Base-by-base conservation (phyloP, 1,140 invertebrate genomes). In the Ylistrum balloti region DNA sequence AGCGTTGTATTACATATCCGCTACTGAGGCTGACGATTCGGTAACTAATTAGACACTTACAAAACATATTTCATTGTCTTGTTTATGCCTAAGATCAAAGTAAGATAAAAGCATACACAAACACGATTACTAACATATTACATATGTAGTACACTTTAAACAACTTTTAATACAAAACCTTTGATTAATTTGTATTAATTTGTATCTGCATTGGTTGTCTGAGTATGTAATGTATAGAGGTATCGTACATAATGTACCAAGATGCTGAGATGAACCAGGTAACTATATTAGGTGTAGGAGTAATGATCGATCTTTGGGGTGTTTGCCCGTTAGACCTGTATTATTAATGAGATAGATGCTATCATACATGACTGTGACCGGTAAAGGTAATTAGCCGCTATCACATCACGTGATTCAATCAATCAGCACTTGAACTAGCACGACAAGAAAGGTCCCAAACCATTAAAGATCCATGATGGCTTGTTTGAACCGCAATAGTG, bases 401-500 rank as follows among this genome's bases (percentile, higher is more conserved):
- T 74, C 56, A 74, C 28, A 74, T 74, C 56, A 74, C 56, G 56
- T 74, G 56, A 74, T 74, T 74, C 56, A 74, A 74, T 74, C 56
- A 74, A 74, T 74, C 56, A 74, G 28, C 56, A 13, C 41, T 45
- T 17, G 9, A 13, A 17, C 41, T 45, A 9, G 10, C 41, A 74
- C 56, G 56, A n/a, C 56, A 74, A 7, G 56, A n/a, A 74, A 74
- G 56, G 56, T 28, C 56, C n/a, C 22, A 74, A 74, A 28, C n/a
- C 56, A 74, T 74, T 28, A 74, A 74, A 74, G 56, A 74, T 74
- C 56, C 11, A 74, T 74, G 56, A 74, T 74, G 22, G 56, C n/a
- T 28, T 74, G 56, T 74, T 74, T 74, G 56, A 74, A 74, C 56
- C n/a, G 56, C 22, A 74, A 74, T 74, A 11, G 5, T 28, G 56